A percentile compares a stretch with the other conserved stretches of the same genome.
Conservation (phyloP, 2,797 vertebrate species). For the Macropodus opercularis region DNA sequence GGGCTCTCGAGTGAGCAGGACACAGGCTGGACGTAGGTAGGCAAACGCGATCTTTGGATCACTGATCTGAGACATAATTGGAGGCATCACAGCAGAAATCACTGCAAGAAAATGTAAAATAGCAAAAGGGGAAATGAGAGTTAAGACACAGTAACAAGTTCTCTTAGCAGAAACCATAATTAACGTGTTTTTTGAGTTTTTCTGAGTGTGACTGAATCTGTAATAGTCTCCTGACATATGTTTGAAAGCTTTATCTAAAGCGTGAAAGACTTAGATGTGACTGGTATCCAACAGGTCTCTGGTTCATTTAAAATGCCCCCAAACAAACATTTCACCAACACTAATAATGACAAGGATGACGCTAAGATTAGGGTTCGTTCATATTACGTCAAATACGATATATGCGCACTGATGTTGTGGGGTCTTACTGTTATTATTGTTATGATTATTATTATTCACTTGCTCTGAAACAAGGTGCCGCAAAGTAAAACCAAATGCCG, state of each 20-base stretch:
- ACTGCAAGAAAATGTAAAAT: background rate
- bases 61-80: constrained; percentile 81
- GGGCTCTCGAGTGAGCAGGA: constrained; percentile 87
- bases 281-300: background rate
- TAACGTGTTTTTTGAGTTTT: background rate
- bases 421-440: background rate
- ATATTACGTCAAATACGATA: background rate
- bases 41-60: constrained; percentile 91
- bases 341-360: background rate
- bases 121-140: background rate
- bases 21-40: constrained; percentile 88
- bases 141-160: background rate
- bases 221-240: background rate
- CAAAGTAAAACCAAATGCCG: no score
- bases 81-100: constrained; percentile 46
- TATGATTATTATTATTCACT: no score
- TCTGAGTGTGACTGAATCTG: background rate
- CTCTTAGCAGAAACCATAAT: background rate
- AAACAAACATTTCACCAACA: background rate
- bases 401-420: background rate
- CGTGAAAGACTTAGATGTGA: background rate
- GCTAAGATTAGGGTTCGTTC: no score
- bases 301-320: no score
- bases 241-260: no score
- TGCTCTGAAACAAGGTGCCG: no score